Conservation (phyloP, 2,888 invertebrate genomes). For the Ceratothoa steindachneri region DNA sequence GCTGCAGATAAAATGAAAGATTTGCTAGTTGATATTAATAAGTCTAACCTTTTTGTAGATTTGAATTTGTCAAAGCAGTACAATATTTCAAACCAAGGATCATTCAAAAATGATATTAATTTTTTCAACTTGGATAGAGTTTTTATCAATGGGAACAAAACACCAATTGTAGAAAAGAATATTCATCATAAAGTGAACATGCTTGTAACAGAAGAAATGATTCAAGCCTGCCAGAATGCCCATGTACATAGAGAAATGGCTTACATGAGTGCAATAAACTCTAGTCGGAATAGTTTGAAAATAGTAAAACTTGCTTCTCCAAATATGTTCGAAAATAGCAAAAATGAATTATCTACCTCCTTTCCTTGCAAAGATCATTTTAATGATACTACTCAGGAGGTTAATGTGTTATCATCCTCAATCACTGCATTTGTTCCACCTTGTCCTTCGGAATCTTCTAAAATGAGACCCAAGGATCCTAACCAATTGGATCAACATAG, state of each 20-base stretch:
- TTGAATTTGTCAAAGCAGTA: not conserved
- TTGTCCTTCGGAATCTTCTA: too few relatives aligned
- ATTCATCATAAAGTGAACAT: not conserved
- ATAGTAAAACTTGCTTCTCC: too few relatives aligned
- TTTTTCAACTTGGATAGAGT: not conserved
- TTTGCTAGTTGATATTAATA: not conserved
- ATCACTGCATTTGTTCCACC: too few relatives aligned
- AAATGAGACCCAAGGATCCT: too few relatives aligned
- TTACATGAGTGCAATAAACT: not conserved
- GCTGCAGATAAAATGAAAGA: not conserved
- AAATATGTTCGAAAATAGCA: too few relatives aligned
- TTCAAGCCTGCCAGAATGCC: not conserved
- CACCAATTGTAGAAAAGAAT: not conserved
- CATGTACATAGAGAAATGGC: not conserved
- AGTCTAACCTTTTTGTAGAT: not conserved
- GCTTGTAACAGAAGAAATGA: not conserved
- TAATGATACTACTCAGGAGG: too few relatives aligned
- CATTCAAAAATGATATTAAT: not conserved
- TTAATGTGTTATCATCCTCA: too few relatives aligned
- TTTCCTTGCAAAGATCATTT: too few relatives aligned
- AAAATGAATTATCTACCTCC: too few relatives aligned
- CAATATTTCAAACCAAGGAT: not conserved
- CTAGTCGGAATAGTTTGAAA: too few relatives aligned
- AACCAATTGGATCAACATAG: too few relatives aligned
- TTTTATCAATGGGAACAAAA: not conserved